Evolutionary conservation across 53 echinoderm and acorn worm genomes (phyloP).

Genomic region (Temnopleurus reevesii): DNA sequence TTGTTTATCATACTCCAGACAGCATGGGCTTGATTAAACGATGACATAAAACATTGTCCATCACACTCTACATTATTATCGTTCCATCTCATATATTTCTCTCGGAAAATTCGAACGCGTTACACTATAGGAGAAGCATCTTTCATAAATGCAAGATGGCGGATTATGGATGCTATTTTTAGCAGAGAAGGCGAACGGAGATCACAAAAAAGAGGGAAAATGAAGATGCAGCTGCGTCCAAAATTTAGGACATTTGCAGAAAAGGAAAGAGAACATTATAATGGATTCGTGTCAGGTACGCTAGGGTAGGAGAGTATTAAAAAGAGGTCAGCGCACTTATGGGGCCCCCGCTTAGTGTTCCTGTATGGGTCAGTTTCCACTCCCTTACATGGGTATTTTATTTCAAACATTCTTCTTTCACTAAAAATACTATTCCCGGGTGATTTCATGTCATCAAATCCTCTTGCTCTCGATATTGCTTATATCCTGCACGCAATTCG

Average conservation of each 20-base stretch:
- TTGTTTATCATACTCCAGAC: too few species aligned
- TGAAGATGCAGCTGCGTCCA: not conserved
- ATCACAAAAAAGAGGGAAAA: not conserved
- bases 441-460: not conserved
- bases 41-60: too few species aligned
- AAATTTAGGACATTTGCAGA: not conserved
- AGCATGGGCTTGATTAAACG: too few species aligned
- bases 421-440: not conserved
- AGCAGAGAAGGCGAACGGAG: too few species aligned
- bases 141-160: too few species aligned
- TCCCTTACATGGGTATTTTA: not conserved
- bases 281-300: not conserved
- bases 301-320: not conserved
- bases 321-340: slow-evolving; percentile 13
- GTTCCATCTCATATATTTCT: too few species aligned
- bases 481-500: not conserved
- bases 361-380: not conserved
- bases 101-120: too few species aligned
- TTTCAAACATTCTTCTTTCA: slow-evolving; percentile 20
- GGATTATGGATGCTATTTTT: too few species aligned
- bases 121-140: too few species aligned
- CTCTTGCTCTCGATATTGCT: not conserved
- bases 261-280: not conserved
- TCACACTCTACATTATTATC: too few species aligned
- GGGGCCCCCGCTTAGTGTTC: not conserved